Percentiles rank a stretch among this genome's conserved stretches.
Evolutionary conservation across 1,140 invertebrate species (phyloP).

Genomic region (Papilio xuthus): DNA sequence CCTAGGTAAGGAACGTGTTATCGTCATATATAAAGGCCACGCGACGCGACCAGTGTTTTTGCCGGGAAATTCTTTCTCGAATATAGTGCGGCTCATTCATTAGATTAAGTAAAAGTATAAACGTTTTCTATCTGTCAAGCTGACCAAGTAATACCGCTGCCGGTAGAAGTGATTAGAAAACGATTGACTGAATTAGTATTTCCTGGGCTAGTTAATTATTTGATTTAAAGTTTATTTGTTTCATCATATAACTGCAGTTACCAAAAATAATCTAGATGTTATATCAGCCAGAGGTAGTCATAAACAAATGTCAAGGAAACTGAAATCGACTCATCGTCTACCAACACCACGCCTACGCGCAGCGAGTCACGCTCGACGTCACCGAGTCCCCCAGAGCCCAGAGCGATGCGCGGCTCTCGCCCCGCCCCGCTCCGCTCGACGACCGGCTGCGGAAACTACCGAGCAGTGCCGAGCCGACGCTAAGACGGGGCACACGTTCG

Average conservation of each 20-base stretch:
- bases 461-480: conserved; percentile 71
- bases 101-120: neutral
- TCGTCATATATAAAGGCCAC: neutral
- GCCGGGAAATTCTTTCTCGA: neutral
- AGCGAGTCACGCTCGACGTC: conserved; percentile 30
- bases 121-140: neutral
- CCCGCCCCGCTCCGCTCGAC: conserved; percentile 27
- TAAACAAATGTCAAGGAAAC: conserved; percentile 38
- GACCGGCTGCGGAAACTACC: conserved; percentile 60
- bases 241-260: neutral
- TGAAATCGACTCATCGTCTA: conserved; percentile 47
- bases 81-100: neutral
- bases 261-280: neutral
- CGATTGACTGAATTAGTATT: neutral
- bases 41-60: neutral
- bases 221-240: neutral
- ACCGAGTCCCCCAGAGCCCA: conserved; percentile 54
- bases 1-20: too few relatives aligned
- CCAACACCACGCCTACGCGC: conserved; percentile 57
- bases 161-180: neutral
- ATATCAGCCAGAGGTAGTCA: conserved; percentile 34
- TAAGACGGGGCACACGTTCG: conserved; percentile 57
- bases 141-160: neutral
- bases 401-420: conserved; percentile 34
- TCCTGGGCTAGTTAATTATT: neutral